Conservation (phyloP, 2,113 vertebrate species). For the Indri indri region DNA sequence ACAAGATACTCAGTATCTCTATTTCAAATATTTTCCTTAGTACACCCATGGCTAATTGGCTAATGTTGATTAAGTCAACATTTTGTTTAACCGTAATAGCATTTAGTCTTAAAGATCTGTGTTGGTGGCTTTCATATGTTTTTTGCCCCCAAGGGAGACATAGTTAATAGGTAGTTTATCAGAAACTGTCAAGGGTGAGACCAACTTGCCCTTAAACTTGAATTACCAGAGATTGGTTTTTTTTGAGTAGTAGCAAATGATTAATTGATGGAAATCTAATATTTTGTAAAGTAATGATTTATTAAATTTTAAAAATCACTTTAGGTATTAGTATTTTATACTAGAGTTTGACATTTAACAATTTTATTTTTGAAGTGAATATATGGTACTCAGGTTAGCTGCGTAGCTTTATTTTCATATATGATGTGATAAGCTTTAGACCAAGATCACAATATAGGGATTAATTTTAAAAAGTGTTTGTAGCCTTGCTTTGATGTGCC, state of each 20-base stretch:
- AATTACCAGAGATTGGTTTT: not conserved
- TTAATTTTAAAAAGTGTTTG: slow-evolving; percentile 7
- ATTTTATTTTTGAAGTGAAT: slow-evolving; percentile 27
- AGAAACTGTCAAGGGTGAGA: not conserved
- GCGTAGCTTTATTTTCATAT: not conserved
- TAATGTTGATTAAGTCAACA: slow-evolving; percentile 23
- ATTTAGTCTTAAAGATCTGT: slow-evolving; percentile 4
- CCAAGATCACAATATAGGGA: not conserved
- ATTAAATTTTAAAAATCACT: slow-evolving; percentile 8
- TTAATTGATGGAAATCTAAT: slow-evolving; percentile 32
- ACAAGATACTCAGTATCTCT: not conserved
- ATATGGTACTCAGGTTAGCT: not conserved
- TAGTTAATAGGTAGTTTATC: not conserved
- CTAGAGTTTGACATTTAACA: not conserved
- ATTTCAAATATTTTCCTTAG: slow-evolving; percentile 36
- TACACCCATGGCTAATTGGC: not conserved
- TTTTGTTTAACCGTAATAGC: not conserved
- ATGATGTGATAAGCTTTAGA: not conserved
- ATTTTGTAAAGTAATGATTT: slow-evolving; percentile 25
- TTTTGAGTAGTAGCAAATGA: not conserved
- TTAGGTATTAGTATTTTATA: slow-evolving; percentile 5
- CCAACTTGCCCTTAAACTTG: not conserved
- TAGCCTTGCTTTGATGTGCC: not conserved
- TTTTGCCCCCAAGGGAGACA: not conserved
- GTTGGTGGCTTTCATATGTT: slow-evolving; percentile 1